Percentiles rank a stretch among this genome's conserved stretches.
These are phyloP conservation scores for Hyperoplus lanceolatus DNA, from an alignment of 2,797 vertebrate species.

Conservation along the genomic window DNA sequence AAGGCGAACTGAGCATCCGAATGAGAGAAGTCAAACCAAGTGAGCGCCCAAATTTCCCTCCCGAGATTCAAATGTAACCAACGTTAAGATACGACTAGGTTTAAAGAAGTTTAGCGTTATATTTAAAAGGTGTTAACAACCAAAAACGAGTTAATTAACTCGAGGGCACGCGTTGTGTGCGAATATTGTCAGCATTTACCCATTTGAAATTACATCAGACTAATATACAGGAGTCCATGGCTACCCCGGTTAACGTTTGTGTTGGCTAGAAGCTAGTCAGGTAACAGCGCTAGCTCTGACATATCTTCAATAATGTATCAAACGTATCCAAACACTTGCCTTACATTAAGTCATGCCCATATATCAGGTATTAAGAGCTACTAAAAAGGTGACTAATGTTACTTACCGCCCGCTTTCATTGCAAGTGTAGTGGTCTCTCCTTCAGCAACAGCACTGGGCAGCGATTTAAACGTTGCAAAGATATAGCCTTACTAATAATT, in stretches of 20 bases:
- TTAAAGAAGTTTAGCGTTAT: neutral
- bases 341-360: fast-evolving
- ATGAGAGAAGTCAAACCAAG: conserved; percentile 31
- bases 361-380: neutral
- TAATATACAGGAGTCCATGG: neutral
- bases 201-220: conserved; percentile 1
- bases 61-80: conserved; percentile 48
- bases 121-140: neutral
- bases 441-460: conserved; percentile 18
- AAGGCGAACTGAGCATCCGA: neutral
- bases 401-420: conserved; percentile 90
- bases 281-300: neutral
- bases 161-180: fast-evolving
- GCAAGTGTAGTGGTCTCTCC: conserved; percentile 69
- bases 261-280: conserved; percentile 15
- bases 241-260: conserved; percentile 22
- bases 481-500: neutral
- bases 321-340: fast-evolving
- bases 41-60: conserved; percentile 88
- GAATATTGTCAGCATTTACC: neutral
- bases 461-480: conserved; percentile 42
- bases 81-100: neutral
- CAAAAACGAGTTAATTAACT: fast-evolving
- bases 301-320: neutral
- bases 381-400: neutral